Base-by-base conservation (phyloP, 1,140 invertebrate species). In the Rhynchophorus ferrugineus region DNA sequence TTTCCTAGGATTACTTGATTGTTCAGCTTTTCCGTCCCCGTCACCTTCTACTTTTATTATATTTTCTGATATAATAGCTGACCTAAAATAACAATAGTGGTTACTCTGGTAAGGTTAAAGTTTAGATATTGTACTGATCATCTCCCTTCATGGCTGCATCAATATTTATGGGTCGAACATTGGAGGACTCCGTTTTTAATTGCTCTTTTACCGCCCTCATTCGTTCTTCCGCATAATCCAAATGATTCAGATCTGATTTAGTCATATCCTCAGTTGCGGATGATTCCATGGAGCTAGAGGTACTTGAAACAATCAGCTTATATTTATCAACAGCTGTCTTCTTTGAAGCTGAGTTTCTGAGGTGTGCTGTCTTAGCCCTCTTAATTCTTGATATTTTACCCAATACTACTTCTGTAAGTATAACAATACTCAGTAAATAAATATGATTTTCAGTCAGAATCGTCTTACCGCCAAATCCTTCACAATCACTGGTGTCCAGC, bases 401-500 rank as follows among this genome's bases (percentile, higher is more conserved):
- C 20, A 84, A 66, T 35, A 81, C 63, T 13, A 63, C 65, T 46
- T 74, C 73, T 57, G 65, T 21, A 22, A 35, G 21, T 11, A 16
- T 6, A 7, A 41, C 24, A 22, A 7, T 48, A 22, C 1, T 1
- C 11, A 20, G 14, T 0, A 49, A 49, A n/a, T 43, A 9, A 2
- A n/a, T n/a, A n/a, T n/a, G n/a, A n/a, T n/a, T n/a, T n/a, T n/a
- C n/a, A n/a, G n/a, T n/a, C n/a, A n/a, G n/a, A n/a, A n/a, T n/a
- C n/a, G n/a, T n/a, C 22, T 61, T 69, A 73, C 74, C 70, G 61
- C 69, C 72, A 36, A 75, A 74, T 39, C 75, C 73, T 62, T 84
- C 81, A 63, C 79, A 82, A 62, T 84, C 81, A 59, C 80, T 83
- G 0, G 78, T 77, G 52, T 82, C 79, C 17, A 77, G 61, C 8